phyloP scores from a whole-genome alignment of 2,797 vertebrate genomes.

The Pangasius djambal region DNA sequence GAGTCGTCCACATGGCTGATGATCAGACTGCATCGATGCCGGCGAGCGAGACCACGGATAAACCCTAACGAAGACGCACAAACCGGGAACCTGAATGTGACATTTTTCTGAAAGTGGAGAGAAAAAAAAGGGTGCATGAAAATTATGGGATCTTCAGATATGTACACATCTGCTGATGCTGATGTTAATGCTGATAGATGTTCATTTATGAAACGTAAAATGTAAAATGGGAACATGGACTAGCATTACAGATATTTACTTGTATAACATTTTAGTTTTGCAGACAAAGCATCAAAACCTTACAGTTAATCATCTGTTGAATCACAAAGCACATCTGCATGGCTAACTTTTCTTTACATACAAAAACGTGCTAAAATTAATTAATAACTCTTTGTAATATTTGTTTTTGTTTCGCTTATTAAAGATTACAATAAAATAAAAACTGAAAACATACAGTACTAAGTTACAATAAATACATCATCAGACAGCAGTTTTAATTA shows the following conservation, averaged over 20 bases:
- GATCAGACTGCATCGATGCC: constrained; percentile 63
- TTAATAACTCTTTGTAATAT: background rate
- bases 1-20: constrained; percentile 77
- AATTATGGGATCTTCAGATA: background rate
- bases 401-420: background rate
- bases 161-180: background rate
- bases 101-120: constrained; percentile 64
- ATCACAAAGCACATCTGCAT: too few relatives aligned
- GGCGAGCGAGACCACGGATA: constrained; percentile 67
- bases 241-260: background rate
- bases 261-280: background rate
- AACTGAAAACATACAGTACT: background rate
- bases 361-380: background rate
- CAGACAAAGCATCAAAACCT: background rate
- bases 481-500: background rate
- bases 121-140: background rate
- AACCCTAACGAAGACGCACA: constrained; percentile 70
- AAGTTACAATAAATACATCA: background rate
- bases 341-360: too few relatives aligned
- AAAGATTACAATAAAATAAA: background rate
- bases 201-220: background rate
- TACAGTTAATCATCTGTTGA: background rate
- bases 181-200: background rate
- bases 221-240: background rate
- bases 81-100: constrained; percentile 73